Percentiles rank a stretch among this genome's conserved stretches.
phyloP scores from a whole-genome alignment of 1,140 invertebrate species.

The Polypedilum pembai region DNA sequence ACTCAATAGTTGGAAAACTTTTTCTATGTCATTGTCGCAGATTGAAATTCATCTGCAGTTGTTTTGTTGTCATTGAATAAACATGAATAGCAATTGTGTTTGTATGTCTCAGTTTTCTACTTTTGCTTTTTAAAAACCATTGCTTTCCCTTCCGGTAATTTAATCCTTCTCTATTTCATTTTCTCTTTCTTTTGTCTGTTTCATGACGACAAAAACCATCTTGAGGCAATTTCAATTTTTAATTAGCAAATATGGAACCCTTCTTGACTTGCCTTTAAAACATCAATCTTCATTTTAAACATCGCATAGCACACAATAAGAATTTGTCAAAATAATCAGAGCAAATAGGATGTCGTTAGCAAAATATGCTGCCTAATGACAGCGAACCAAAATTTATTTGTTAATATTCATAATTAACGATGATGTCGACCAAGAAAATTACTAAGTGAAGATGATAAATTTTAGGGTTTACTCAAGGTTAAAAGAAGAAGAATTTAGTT shows the following conservation, averaged over 20 bases:
- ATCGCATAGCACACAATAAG: neutral
- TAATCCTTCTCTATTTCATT: neutral
- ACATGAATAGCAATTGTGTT: neutral
- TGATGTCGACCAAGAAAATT: too few relatives aligned
- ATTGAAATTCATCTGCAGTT: too few relatives aligned
- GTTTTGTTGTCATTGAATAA: too few relatives aligned
- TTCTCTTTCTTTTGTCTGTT: neutral
- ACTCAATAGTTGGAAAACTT: too few relatives aligned
- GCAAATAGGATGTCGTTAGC: neutral
- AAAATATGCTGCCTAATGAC: conserved; percentile 6
- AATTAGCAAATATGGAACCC: neutral
- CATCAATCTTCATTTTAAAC: neutral
- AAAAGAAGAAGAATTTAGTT: neutral
- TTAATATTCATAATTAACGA: conserved; percentile 19
- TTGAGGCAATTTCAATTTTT: conserved; percentile 9
- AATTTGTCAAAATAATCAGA: conserved; percentile 10
- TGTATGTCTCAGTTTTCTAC: neutral
- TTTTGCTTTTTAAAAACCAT: neutral
- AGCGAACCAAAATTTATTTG: conserved; percentile 11
- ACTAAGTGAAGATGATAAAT: too few relatives aligned
- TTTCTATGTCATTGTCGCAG: too few relatives aligned
- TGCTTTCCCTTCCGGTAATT: neutral
- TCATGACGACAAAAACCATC: neutral
- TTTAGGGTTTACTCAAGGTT: too few relatives aligned
- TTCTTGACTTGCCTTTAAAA: too few relatives aligned